These are phyloP conservation scores for Amiota communis DNA, from an alignment of 2,888 invertebrate genomes.

Conservation along the genomic window DNA sequence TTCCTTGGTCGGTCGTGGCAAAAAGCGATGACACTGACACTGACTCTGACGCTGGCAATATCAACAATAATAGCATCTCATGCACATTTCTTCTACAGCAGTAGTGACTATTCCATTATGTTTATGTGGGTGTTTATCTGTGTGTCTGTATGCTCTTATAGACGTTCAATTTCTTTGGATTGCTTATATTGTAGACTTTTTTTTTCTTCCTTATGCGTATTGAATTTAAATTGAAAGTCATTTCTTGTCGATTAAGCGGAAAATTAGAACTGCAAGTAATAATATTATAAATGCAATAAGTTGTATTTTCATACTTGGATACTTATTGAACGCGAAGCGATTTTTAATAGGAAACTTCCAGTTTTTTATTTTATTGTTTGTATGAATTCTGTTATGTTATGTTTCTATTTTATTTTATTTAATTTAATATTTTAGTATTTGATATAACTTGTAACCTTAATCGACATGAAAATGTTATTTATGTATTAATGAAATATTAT, in stretches of 20 bases:
- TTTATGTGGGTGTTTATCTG: slow-evolving; percentile 3
- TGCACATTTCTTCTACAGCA: not conserved
- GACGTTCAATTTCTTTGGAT: not conserved
- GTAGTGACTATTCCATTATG: not conserved
- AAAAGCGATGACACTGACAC: slow-evolving; percentile 9
- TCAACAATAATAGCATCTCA: slow-evolving; percentile 5
- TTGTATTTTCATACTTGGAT: not conserved
- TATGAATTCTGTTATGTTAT: no score
- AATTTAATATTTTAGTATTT: no score
- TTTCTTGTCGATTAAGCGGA: slow-evolving; percentile 6
- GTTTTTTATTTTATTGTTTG: no score
- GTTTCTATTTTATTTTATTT: no score
- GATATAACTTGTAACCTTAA: no score
- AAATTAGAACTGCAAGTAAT: not conserved
- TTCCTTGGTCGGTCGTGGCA: slow-evolving; percentile 43
- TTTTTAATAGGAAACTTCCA: no score
- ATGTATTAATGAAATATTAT: no score
- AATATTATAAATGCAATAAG: no score
- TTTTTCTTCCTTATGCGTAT: slow-evolving; percentile 1
- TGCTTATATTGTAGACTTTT: no score
- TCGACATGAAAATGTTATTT: no score
- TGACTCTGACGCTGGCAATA: slow-evolving; percentile 1
- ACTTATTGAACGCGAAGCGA: not conserved
- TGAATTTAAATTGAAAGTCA: slow-evolving; percentile 18
- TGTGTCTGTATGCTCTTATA: not conserved